phyloP scores from a whole-genome alignment of 2,113 vertebrate genomes.

The Salminus brasiliensis region DNA sequence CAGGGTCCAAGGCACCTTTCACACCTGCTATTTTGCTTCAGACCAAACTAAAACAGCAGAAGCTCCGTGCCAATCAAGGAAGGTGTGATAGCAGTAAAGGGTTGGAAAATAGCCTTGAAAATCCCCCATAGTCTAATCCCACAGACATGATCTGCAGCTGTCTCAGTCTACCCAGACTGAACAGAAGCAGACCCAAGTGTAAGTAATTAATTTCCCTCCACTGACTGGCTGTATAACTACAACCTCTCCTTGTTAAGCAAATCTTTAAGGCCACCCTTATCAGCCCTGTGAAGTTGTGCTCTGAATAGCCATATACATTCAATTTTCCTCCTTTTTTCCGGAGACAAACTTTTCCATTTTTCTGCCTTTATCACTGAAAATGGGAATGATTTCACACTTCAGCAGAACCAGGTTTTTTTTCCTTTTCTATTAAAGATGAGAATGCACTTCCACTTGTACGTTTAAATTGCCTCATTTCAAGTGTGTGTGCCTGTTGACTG shows the following conservation, averaged over 20 bases:
- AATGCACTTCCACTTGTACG: slow-evolving; percentile 39
- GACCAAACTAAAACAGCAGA: too few relatives aligned
- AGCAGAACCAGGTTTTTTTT: not conserved
- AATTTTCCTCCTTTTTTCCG: slow-evolving; percentile 11
- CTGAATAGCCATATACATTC: slow-evolving; percentile 1
- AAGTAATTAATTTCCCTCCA: not conserved
- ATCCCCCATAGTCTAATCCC: not conserved
- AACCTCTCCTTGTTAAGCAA: slow-evolving; percentile 10
- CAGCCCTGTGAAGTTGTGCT: not conserved
- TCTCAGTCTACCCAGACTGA: not conserved
- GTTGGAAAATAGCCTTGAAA: not conserved
- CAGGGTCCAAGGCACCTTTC: too few relatives aligned
- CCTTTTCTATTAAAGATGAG: slow-evolving; percentile 51
- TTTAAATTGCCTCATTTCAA: slow-evolving; percentile 48
- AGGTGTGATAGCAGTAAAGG: not conserved
- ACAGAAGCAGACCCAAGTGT: not conserved
- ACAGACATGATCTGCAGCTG: not conserved
- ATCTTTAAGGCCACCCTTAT: slow-evolving; percentile 20
- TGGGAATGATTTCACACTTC: slow-evolving; percentile 44
- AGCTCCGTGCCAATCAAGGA: too few relatives aligned
- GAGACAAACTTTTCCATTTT: slow-evolving; percentile 13
- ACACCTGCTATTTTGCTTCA: too few relatives aligned
- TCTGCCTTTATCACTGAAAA: slow-evolving; percentile 21
- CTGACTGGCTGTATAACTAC: not conserved
- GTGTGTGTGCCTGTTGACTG: slow-evolving; percentile 41